Evolutionary conservation across 1,140 invertebrate genomes (phyloP).

Genomic region (Vollenhovia emeryi): DNA sequence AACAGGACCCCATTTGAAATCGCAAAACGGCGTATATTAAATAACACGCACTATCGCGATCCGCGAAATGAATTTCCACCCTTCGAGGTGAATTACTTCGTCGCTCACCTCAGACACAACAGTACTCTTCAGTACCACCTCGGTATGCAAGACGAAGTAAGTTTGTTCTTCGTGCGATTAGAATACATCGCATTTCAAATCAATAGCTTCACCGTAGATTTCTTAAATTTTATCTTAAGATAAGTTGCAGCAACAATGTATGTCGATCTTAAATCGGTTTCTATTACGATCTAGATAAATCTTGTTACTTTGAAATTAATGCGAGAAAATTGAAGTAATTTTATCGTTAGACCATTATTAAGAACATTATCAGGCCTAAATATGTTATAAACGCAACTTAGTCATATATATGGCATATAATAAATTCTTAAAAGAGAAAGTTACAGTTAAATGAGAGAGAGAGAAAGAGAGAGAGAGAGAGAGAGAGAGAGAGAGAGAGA

Average conservation of each 20-base stretch:
- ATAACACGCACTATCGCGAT: slow-evolving; percentile 77
- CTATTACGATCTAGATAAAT: background rate
- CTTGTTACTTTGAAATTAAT: background rate
- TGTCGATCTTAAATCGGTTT: background rate
- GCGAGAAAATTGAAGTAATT: background rate
- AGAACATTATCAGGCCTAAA: background rate
- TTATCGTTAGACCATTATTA: background rate
- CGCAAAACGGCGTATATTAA: slow-evolving; percentile 55
- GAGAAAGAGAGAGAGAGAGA: too few species aligned
- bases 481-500: too few species aligned
- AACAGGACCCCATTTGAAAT: slow-evolving; percentile 74
- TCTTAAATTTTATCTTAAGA: background rate
- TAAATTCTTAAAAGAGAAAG: slow-evolving; percentile 20
- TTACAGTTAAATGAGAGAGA: too few species aligned
- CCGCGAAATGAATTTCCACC: slow-evolving; percentile 80
- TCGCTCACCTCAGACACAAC: slow-evolving; percentile 82
- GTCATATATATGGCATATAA: background rate
- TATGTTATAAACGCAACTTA: background rate
- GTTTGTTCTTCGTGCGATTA: slow-evolving; percentile 25
- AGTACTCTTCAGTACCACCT: slow-evolving; percentile 83
- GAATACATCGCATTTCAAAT: background rate
- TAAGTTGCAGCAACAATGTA: background rate
- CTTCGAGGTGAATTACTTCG: slow-evolving; percentile 80
- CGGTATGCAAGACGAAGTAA: slow-evolving; percentile 79
- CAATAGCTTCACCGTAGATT: background rate